Base-by-base conservation (phyloP, 2,888 invertebrate species). In the Caenorhabditis macrosperma region DNA sequence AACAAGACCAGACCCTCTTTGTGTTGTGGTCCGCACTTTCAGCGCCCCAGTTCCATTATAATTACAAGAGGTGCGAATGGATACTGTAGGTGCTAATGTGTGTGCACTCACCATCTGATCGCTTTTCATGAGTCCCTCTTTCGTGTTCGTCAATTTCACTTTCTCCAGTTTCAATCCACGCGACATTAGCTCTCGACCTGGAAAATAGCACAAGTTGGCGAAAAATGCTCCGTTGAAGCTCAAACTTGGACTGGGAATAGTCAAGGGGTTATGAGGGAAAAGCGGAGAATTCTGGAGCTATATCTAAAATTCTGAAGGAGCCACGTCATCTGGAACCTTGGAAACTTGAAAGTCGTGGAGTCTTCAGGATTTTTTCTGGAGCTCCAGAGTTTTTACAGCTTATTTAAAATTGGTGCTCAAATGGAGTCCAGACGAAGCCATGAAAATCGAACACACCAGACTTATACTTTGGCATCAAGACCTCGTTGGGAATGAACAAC, bases 131-230 rank as follows among this genome's bases (percentile, higher is more conserved):
- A 57, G 35, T 0, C 64, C 72, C 15, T 72, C 72, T 28, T 64
- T 63, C 12, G 63, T 64, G 41, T 72, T 72, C 15, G 72, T 72
- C 10, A 72, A 12, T 30, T 72, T 72, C 48, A 72, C 57, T 28
- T 72, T 72, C 9, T 72, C 72, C 7, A 72, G 48, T 64, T 64
- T 63, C 9, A 72, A 57, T 0, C 72, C 72, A n/a, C 72, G 72
- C 9, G 55, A 46, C 33, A 72, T 63, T 1, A 72, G 64, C 22
- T 72, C 72, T 7, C 72, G 72, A 6, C 72, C 72, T 72, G 64
- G 20, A 69, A 69, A 48, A 48, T 44, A n/a, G n/a, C 44, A 60
- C 44, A 44, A 44, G 9, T 15, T 44, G 6, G 9, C 22, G 26
- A 59, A 59, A 59, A 24, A 22, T n/a, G n/a, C n/a, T n/a, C n/a